phyloP scores from a whole-genome alignment of 2,113 vertebrate genomes.

The Ammodytes dubius region DNA sequence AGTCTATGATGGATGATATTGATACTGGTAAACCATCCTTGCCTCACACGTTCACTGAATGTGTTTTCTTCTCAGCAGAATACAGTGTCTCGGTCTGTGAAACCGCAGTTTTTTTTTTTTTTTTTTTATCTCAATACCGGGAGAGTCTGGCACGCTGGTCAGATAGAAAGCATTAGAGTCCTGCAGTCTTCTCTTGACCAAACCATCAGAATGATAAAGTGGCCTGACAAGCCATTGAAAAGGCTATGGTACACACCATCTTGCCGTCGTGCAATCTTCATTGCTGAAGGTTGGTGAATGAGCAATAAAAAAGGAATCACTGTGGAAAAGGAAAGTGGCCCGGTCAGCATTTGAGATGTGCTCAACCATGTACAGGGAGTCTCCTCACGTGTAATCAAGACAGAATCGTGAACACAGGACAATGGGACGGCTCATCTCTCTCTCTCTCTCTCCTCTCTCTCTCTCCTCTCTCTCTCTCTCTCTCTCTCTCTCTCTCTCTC shows the following conservation, averaged over 20 bases:
- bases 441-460: slow-evolving; percentile 49
- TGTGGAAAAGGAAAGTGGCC: slow-evolving; percentile 57
- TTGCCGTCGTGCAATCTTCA: slow-evolving; percentile 70
- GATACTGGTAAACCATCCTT: slow-evolving; percentile 44
- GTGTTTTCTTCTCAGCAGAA: slow-evolving; percentile 36
- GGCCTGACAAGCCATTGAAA: slow-evolving; percentile 67
- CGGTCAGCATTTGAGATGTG: slow-evolving; percentile 68
- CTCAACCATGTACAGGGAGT: slow-evolving; percentile 49
- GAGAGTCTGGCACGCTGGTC: slow-evolving; percentile 46
- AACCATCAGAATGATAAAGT: slow-evolving; percentile 75
- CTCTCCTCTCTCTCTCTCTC: slow-evolving; percentile 34
- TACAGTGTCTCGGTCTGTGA: slow-evolving; percentile 36
- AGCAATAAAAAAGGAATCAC: slow-evolving; percentile 70
- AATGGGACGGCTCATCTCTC: slow-evolving; percentile 43
- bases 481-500: slow-evolving; percentile 48
- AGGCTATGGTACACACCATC: slow-evolving; percentile 66
- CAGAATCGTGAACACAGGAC: slow-evolving; percentile 33
- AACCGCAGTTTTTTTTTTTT: slow-evolving; percentile 30
- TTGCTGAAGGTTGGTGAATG: slow-evolving; percentile 67
- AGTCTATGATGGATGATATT: slow-evolving; percentile 61
- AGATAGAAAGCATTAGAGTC: slow-evolving; percentile 45
- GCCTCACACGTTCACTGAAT: slow-evolving; percentile 27
- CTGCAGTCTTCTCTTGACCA: slow-evolving; percentile 56
- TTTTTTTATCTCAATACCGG: slow-evolving; percentile 52
- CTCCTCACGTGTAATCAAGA: slow-evolving; percentile 53